Evolutionary conservation across 2,113 vertebrate genomes (phyloP).

Genomic region (Oryzias javanicus): DNA sequence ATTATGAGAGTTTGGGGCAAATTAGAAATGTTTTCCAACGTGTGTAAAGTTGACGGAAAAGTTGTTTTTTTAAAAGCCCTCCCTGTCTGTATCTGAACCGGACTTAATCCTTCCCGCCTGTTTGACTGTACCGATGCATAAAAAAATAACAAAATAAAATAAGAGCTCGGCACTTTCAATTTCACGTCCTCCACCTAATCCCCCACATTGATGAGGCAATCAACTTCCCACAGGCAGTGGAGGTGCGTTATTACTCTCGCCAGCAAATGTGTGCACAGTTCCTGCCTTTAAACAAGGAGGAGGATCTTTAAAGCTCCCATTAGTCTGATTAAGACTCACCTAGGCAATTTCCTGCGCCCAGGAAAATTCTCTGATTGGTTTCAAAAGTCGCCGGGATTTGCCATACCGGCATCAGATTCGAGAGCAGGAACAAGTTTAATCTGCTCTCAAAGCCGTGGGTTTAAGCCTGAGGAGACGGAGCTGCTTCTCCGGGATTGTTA

Average conservation of each 20-base stretch:
- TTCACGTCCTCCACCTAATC: constrained; percentile 58
- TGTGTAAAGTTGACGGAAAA: too few relatives aligned
- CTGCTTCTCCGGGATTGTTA: constrained; percentile 35
- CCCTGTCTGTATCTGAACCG: neutral
- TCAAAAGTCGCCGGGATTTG: constrained; percentile 32
- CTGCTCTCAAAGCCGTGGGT: constrained; percentile 42
- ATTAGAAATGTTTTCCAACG: too few relatives aligned
- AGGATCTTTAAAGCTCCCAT: constrained; percentile 58
- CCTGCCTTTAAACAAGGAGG: constrained; percentile 48
- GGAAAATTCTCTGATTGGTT: constrained; percentile 43
- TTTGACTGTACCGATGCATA: constrained; percentile 28
- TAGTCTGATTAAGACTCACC: constrained; percentile 70
- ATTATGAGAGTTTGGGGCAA: neutral
- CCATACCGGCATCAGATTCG: constrained; percentile 32
- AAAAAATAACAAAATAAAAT: too few relatives aligned
- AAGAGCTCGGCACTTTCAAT: constrained; percentile 39
- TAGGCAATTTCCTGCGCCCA: constrained; percentile 51
- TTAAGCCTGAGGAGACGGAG: constrained; percentile 41
- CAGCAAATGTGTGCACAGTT: constrained; percentile 37
- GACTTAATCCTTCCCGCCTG: constrained; percentile 20
- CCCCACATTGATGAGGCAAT: constrained; percentile 63
- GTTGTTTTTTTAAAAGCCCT: too few relatives aligned
- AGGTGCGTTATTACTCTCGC: constrained; percentile 24
- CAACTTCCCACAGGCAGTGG: constrained; percentile 52
- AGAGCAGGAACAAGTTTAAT: constrained; percentile 55